Evolutionary conservation across 2,113 vertebrate species (phyloP).

Genomic region (Morone chrysops): DNA sequence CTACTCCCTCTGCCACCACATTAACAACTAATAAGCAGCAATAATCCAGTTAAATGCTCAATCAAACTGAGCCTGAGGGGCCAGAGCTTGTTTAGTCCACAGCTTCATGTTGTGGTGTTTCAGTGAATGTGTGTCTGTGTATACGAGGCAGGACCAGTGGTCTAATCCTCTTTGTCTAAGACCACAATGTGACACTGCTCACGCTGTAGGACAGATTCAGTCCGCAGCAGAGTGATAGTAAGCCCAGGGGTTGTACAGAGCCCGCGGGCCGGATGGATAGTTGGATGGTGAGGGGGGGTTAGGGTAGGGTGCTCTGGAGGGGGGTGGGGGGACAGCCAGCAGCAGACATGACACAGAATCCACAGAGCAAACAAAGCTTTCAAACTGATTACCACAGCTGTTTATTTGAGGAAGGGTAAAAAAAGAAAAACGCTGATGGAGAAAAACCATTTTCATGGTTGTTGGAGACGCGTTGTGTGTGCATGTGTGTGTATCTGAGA

Average conservation of each 20-base stretch:
- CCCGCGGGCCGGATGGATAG: slow-evolving; percentile 56
- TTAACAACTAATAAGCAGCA: slow-evolving; percentile 80
- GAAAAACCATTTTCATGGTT: slow-evolving; percentile 64
- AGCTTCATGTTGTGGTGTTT: slow-evolving; percentile 45
- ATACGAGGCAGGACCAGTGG: slow-evolving; percentile 58
- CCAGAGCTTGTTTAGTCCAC: slow-evolving; percentile 47
- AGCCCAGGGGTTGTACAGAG: slow-evolving; percentile 53
- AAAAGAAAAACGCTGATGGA: slow-evolving; percentile 72
- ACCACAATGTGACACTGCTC: slow-evolving; percentile 39
- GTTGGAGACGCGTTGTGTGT: slow-evolving; percentile 32
- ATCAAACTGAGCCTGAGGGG: slow-evolving; percentile 75
- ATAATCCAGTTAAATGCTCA: slow-evolving; percentile 83
- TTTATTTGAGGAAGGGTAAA: slow-evolving; percentile 73
- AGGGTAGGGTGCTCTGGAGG: slow-evolving; percentile 22
- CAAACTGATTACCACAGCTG: slow-evolving; percentile 84
- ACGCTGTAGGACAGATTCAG: slow-evolving; percentile 72
- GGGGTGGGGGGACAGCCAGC: slow-evolving; percentile 34
- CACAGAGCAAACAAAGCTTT: slow-evolving; percentile 82
- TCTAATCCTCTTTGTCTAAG: slow-evolving; percentile 81
- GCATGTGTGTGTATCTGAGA: slow-evolving; percentile 4
- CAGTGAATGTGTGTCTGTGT: slow-evolving; percentile 51
- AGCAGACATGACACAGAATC: slow-evolving; percentile 71
- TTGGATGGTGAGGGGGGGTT: slow-evolving; percentile 8
- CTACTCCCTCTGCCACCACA: slow-evolving; percentile 72
- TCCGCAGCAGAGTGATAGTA: slow-evolving; percentile 54